These are phyloP conservation scores for Synanthedon formicaeformis DNA, from an alignment of 2,888 invertebrate genomes.

Conservation along the genomic window DNA sequence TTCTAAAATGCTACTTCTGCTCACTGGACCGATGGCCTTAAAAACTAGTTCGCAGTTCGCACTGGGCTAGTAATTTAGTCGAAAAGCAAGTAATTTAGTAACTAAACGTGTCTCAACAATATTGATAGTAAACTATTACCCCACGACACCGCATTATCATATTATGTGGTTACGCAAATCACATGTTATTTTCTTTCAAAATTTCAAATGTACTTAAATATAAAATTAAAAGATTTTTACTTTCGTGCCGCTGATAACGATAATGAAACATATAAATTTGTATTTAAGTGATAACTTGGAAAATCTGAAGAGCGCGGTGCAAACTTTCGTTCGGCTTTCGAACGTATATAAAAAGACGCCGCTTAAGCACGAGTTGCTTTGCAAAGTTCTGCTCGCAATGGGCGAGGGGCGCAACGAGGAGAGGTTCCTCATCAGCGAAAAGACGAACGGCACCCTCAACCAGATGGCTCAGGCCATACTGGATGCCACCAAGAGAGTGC, in stretches of 20 bases:
- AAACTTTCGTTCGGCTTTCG: constrained; percentile 62
- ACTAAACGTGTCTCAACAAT: no score
- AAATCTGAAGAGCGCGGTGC: constrained; percentile 55
- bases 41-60: no score
- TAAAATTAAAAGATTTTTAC: background rate
- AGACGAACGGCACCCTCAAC: constrained; percentile 26
- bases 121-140: no score
- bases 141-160: no score
- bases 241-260: background rate
- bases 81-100: no score
- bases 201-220: no score
- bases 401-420: constrained; percentile 45
- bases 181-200: no score
- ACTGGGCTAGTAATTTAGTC: no score
- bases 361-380: constrained; percentile 73
- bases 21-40: no score
- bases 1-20: no score
- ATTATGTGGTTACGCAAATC: no score
- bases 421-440: constrained; percentile 34
- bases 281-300: constrained; percentile 36
- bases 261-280: background rate
- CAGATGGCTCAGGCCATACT: constrained; percentile 38
- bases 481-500: constrained; percentile 36
- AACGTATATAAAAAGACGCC: constrained; percentile 72
- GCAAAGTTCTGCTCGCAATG: constrained; percentile 34